Evolutionary conservation across 2,888 invertebrate genomes (phyloP), one percentile per base, ranked within the genome.

Genomic region (Dorcus hopei): DNA sequence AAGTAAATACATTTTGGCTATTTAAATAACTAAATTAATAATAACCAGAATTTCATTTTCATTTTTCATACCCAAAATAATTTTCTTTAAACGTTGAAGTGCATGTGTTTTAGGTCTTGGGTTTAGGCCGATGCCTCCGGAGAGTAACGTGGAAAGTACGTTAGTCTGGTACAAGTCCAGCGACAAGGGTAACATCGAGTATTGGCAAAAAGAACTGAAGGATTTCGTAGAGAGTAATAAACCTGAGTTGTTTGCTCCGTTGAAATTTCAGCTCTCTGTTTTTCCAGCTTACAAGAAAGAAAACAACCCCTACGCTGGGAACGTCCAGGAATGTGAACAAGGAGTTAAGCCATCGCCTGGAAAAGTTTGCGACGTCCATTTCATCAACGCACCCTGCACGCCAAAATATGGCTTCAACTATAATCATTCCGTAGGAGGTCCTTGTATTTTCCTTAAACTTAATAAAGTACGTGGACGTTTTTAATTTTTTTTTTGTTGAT

Each of bases 361-460:
- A 67, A 89, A 90, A 79, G 92, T 92, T 43, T 97, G 97, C 79
- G 86, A 89, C 67, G 90, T 96, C 64, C 86, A 91, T 49, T 80
- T 91, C 63, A 65, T 68, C 52, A 80, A 83, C 53, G 80, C 83
- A 57, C 88, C 89, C 50, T 97, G 97, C 80, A 87, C 88, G 61
- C 81, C 85, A 58, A 83, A 84, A 38, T 87, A 90, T 67, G 85
- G 90, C 71, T 99, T 90, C 80, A 96, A 95, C 74, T 98, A 90
- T 80, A 87, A 88, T 66, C 72, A 73, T n/a, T 63, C 64, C 43
- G 84, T 85, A 67, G 91, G 90, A 59, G 89, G 89, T 57, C 98
- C 98, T 11, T 99, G 99, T 79, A 91, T 99, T 76, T 90, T 97
- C 81, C 86, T 99, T 68, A 98, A 98, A 79, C 83, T 99, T 69